phyloP scores from a whole-genome alignment of 1,140 invertebrate species.

The Brachionus plicatilis region DNA sequence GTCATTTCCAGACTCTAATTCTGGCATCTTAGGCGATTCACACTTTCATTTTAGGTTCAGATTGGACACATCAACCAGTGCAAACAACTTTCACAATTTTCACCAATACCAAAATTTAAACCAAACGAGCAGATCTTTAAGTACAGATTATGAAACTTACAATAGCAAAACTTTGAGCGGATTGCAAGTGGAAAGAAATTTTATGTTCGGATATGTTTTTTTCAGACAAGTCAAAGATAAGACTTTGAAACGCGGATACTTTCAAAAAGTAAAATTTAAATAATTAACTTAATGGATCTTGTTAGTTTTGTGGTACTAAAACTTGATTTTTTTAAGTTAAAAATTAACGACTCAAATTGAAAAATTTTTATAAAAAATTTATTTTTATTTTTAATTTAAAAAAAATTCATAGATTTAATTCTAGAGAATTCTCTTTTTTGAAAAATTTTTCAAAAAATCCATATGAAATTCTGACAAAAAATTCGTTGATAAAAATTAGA shows the following conservation, averaged over 20 bases:
- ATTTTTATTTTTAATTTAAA: too few relatives aligned
- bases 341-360: too few relatives aligned
- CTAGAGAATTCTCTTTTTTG: too few relatives aligned
- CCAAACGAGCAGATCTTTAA: background rate
- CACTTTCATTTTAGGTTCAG: constrained; percentile 85
- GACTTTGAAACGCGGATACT: constrained; percentile 86
- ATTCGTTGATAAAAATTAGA: too few relatives aligned
- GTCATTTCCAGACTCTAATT: constrained; percentile 97
- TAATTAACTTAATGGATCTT: background rate
- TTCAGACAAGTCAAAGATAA: constrained; percentile 95
- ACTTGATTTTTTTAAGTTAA: too few relatives aligned
- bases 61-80: constrained; percentile 23
- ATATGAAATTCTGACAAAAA: too few relatives aligned
- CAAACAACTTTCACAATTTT: constrained; percentile 2
- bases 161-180: constrained; percentile 41
- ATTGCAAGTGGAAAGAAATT: constrained; percentile 53
- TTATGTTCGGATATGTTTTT: constrained; percentile 87
- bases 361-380: too few relatives aligned
- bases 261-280: constrained; percentile 66
- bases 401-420: too few relatives aligned
- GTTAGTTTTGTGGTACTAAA: too few relatives aligned
- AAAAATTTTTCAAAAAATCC: too few relatives aligned
- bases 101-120: constrained; percentile 34
- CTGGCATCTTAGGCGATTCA: constrained; percentile 83
- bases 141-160: constrained; percentile 17